Evolutionary conservation across 2,113 vertebrate species (phyloP).

Genomic region (Alexandromys fortis): DNA sequence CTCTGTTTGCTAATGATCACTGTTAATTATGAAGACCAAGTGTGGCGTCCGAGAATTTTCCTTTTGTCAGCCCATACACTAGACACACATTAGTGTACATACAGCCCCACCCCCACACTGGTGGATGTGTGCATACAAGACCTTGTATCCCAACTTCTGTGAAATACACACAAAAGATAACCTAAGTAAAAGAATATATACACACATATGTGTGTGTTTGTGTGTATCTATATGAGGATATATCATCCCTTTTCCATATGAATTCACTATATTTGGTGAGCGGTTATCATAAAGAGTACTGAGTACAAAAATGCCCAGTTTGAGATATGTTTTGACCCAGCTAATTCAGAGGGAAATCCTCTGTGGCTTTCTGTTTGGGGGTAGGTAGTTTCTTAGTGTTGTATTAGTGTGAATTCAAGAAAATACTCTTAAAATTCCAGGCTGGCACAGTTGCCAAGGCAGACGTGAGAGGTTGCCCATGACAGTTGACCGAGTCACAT

Average conservation of each 20-base stretch:
- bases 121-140: background rate
- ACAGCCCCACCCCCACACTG: too few relatives aligned
- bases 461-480: background rate
- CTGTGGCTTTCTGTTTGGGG: background rate
- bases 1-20: conserved; percentile 52
- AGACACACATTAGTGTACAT: background rate
- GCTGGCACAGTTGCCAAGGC: background rate
- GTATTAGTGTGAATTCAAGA: conserved; percentile 21
- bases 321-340: conserved; percentile 41
- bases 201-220: too few relatives aligned
- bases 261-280: background rate
- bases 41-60: background rate
- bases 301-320: background rate
- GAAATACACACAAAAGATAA: background rate
- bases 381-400: background rate
- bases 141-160: background rate
- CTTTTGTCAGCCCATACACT: conserved; percentile 4
- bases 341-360: background rate
- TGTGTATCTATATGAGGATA: background rate
- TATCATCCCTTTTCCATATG: conserved; percentile 9
- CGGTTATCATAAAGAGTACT: background rate
- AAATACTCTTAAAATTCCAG: background rate
- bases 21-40: conserved; percentile 63
- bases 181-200: background rate
- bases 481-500: background rate